Conservation (phyloP, 1,140 invertebrate species). For the Globodera ellingtonae region DNA sequence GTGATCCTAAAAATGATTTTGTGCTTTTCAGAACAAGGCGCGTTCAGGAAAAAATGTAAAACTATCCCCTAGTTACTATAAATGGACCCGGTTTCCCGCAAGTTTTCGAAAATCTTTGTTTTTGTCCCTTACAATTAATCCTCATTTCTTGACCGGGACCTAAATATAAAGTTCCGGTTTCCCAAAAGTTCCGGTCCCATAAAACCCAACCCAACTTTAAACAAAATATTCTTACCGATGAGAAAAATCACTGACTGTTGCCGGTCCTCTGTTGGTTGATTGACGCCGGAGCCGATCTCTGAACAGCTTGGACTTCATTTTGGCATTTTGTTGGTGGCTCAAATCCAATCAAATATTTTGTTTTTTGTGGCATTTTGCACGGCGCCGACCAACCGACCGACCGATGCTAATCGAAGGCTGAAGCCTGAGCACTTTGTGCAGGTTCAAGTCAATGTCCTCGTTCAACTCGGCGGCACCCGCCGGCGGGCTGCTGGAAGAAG, state of each 20-base stretch:
- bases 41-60: no score
- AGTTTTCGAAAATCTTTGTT: no score
- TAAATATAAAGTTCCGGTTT: no score
- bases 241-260: constrained; percentile 13
- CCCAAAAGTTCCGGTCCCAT: no score
- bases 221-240: constrained; percentile 14
- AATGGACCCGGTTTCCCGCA: no score
- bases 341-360: neutral
- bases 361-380: neutral
- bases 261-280: constrained; percentile 8
- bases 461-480: neutral
- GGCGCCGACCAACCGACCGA: neutral
- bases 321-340: neutral
- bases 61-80: no score
- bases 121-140: no score
- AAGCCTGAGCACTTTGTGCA: constrained; percentile 25
- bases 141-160: no score
- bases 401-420: constrained; percentile 22
- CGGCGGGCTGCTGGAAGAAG: constrained; percentile 1
- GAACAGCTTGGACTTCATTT: neutral
- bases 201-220: no score
- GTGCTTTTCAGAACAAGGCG: no score
- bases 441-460: constrained; percentile 23
- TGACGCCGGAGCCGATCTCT: constrained; percentile 27
- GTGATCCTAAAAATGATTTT: neutral